These are phyloP conservation scores for Hyppa rectilinea DNA, from an alignment of 2,888 invertebrate genomes.

Conservation along the genomic window DNA sequence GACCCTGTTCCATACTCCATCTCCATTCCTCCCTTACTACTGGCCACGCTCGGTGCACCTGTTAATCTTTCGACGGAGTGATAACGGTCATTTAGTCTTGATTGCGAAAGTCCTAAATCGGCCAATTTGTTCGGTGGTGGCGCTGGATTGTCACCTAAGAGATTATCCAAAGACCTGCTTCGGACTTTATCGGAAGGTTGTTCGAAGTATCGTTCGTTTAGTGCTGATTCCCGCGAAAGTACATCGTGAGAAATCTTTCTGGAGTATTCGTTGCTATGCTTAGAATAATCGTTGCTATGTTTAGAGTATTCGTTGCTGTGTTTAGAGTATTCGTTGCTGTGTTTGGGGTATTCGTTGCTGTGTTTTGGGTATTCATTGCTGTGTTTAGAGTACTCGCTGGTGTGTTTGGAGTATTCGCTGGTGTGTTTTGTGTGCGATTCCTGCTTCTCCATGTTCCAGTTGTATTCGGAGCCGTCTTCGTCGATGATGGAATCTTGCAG, in stretches of 20 bases:
- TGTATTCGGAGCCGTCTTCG: conserved; percentile 85
- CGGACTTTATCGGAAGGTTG: conserved; percentile 93
- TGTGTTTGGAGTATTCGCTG: conserved; percentile 59
- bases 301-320: conserved; percentile 56
- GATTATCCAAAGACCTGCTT: conserved; percentile 95
- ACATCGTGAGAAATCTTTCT: conserved; percentile 95
- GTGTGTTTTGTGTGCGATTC: conserved; percentile 60
- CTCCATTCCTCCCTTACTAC: conserved; percentile 91
- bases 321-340: conserved; percentile 62
- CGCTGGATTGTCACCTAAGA: conserved; percentile 93
- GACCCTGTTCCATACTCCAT: conserved; percentile 93
- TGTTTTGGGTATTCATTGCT: conserved; percentile 57
- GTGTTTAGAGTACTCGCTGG: conserved; percentile 62
- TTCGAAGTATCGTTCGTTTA: conserved; percentile 97
- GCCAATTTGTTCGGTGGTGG: conserved; percentile 92
- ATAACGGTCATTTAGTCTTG: conserved; percentile 96
- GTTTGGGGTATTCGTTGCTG: conserved; percentile 60
- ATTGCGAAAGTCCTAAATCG: conserved; percentile 95
- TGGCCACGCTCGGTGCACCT: conserved; percentile 91
- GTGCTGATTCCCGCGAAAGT: conserved; percentile 94
- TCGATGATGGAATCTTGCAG: conserved; percentile 86
- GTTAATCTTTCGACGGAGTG: conserved; percentile 95
- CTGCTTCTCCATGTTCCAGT: conserved; percentile 83
- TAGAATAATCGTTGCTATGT: conserved; percentile 62
- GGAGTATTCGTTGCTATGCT: conserved; percentile 78